phyloP scores from a whole-genome alignment of 2,888 invertebrate genomes.

The Germaria angustata region DNA sequence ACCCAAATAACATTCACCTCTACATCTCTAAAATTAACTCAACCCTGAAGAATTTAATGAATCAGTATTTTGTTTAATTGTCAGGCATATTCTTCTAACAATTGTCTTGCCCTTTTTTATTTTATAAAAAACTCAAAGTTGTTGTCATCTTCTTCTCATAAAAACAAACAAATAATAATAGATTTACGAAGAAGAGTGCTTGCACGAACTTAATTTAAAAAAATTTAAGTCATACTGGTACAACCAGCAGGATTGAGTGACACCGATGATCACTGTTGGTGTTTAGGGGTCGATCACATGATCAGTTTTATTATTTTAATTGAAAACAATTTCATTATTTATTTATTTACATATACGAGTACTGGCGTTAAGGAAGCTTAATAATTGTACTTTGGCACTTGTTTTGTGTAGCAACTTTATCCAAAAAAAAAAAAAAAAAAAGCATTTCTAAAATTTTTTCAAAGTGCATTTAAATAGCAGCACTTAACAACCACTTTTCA shows the following conservation, averaged over 20 bases:
- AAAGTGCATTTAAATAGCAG: slow-evolving; percentile 15
- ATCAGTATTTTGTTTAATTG: too few species aligned
- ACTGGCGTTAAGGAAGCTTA: slow-evolving; percentile 50
- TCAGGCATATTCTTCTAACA: slow-evolving; percentile 8
- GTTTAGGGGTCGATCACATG: slow-evolving; percentile 36
- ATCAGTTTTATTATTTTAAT: slow-evolving; percentile 21
- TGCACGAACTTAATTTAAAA: not conserved
- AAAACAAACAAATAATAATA: not conserved
- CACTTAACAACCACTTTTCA: slow-evolving; percentile 29
- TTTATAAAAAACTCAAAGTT: not conserved
- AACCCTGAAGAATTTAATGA: slow-evolving; percentile 20
- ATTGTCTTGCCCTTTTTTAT: slow-evolving; percentile 16
- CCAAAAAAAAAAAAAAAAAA: not conserved
- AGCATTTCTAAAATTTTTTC: not conserved
- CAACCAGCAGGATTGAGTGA: not conserved
- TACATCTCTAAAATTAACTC: slow-evolving; percentile 9
- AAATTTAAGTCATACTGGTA: not conserved
- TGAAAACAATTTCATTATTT: slow-evolving; percentile 9
- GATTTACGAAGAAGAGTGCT: too few species aligned
- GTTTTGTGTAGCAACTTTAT: slow-evolving; percentile 1
- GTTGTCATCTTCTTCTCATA: slow-evolving; percentile 7
- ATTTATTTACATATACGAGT: not conserved
- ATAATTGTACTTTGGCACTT: slow-evolving; percentile 16
- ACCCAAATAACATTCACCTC: not conserved
- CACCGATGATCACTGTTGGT: not conserved